These are phyloP conservation scores for Manis javanica DNA, from an alignment of 2,797 vertebrate genomes.

Conservation along the genomic window DNA sequence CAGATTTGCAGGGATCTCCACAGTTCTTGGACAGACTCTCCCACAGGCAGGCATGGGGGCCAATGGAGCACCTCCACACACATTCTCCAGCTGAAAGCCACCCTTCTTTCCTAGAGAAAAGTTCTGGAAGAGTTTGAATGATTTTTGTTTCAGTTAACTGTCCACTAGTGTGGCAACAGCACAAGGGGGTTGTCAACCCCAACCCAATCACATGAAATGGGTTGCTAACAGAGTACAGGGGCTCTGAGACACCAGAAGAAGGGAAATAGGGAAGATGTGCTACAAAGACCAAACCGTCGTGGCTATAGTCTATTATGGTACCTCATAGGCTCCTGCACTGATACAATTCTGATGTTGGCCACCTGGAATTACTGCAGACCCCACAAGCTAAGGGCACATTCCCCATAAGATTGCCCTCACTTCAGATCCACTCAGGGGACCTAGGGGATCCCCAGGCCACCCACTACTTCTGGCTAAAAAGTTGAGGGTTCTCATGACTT, in stretches of 20 bases:
- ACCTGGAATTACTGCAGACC: too few species aligned
- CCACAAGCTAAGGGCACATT: background rate
- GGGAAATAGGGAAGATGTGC: background rate
- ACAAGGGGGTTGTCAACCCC: background rate
- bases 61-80: background rate
- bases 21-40: background rate
- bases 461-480: background rate
- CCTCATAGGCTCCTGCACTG: rapidly evolving
- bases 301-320: background rate
- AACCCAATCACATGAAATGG: background rate
- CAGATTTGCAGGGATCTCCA: background rate
- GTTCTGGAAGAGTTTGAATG: background rate
- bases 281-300: background rate
- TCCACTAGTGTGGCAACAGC: background rate
- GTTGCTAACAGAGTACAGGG: background rate
- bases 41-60: too few species aligned
- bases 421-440: background rate
- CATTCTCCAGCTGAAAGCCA: background rate
- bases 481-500: background rate
- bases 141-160: background rate
- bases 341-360: background rate
- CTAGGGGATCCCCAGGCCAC: background rate
- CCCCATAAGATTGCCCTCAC: background rate
- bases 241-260: background rate
- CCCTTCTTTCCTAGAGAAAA: background rate